Evolutionary conservation across 2,888 invertebrate genomes (phyloP).

Genomic region (Eulithis testata): DNA sequence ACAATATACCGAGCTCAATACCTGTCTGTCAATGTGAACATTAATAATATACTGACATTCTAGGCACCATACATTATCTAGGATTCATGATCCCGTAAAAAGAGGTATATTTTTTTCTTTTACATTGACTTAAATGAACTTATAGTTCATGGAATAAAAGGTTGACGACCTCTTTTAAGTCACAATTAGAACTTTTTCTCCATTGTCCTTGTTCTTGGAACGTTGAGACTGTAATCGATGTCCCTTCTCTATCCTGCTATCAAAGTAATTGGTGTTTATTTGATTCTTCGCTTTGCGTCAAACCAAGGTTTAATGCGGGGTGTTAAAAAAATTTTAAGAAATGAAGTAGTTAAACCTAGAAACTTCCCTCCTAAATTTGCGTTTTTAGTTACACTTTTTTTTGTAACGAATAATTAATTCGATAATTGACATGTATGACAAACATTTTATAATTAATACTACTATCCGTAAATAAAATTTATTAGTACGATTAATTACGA

Average conservation of each 20-base stretch:
- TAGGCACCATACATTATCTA: not conserved
- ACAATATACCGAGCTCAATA: constrained; percentile 43
- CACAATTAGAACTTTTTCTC: constrained; percentile 66
- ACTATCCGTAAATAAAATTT: constrained; percentile 18
- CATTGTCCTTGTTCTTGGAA: constrained; percentile 69
- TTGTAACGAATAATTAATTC: no score
- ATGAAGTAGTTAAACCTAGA: no score
- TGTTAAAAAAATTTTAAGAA: not conserved
- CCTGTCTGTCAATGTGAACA: constrained; percentile 22
- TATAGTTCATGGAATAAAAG: constrained; percentile 37
- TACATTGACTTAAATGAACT: no score
- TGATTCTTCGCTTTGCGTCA: constrained; percentile 27
- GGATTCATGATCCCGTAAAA: no score
- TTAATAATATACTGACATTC: not conserved
- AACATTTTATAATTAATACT: not conserved
- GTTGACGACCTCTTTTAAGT: constrained; percentile 60
- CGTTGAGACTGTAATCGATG: constrained; percentile 63
- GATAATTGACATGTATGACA: not conserved
- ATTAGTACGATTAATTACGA: constrained; percentile 11
- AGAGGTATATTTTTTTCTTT: no score
- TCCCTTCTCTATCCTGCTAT: constrained; percentile 57
- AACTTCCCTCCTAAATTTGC: no score
- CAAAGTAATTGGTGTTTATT: constrained; percentile 62
- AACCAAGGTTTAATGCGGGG: no score
- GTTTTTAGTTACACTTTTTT: no score